Conservation (phyloP, 2,113 vertebrate species). For the Seriola dumerili region DNA sequence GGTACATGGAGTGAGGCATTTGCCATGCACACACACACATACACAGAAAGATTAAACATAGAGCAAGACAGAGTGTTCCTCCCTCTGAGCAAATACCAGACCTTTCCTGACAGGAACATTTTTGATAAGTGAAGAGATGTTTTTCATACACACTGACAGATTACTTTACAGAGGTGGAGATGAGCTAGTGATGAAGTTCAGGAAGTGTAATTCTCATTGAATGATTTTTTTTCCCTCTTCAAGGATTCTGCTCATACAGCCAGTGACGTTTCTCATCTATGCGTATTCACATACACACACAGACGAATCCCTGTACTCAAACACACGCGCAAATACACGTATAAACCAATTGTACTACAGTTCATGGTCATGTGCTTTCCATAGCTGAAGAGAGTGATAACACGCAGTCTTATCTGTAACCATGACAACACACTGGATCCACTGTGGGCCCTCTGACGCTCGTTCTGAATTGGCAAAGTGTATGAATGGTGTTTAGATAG, state of each 20-base stretch:
- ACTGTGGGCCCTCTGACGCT: conserved; percentile 48
- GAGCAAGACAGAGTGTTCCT: conserved; percentile 61
- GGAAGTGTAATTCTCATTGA: background rate
- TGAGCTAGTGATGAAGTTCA: conserved; percentile 15
- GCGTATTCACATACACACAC: conserved; percentile 1
- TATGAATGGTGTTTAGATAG: conserved; percentile 62
- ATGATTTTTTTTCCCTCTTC: background rate
- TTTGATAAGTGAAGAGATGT: conserved; percentile 34
- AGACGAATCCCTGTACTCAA: background rate
- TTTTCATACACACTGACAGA: background rate
- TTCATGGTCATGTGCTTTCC: conserved; percentile 62
- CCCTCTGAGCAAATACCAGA: conserved; percentile 30
- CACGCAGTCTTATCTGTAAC: conserved; percentile 68
- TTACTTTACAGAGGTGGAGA: background rate
- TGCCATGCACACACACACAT: background rate
- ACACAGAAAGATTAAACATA: conserved; percentile 27
- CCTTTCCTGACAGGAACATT: conserved; percentile 36
- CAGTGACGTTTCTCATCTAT: background rate
- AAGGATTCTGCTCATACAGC: conserved; percentile 28
- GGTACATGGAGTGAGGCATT: conserved; percentile 21
- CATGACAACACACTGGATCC: conserved; percentile 63
- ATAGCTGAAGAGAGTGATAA: conserved; percentile 56
- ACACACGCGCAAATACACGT: conserved; percentile 17
- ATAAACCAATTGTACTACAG: conserved; percentile 38
- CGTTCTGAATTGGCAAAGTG: conserved; percentile 52